Evolutionary conservation across 2,888 invertebrate species (phyloP), one percentile per base, ranked within the genome.

Genomic region (Onchidella celtica): DNA sequence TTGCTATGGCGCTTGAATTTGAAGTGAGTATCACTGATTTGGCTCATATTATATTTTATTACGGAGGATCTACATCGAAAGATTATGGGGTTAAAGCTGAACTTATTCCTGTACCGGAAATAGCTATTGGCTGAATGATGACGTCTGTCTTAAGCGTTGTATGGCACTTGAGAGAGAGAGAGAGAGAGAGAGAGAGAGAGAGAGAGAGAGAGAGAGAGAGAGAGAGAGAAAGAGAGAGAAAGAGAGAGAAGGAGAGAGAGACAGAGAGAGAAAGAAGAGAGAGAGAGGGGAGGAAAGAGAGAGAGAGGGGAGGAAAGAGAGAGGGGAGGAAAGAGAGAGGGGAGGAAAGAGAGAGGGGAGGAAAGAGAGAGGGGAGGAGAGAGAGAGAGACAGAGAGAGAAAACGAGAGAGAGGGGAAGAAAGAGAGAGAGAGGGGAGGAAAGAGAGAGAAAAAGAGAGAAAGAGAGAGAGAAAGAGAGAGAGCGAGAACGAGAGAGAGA

Each of bases 141-240:
- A n/a, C n/a, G n/a, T n/a, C n/a, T n/a, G n/a, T n/a, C n/a, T n/a
- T n/a, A n/a, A n/a, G n/a, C n/a, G n/a, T n/a, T n/a, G n/a, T n/a
- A n/a, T n/a, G n/a, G n/a, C n/a, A n/a, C n/a, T n/a, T 24, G 29
- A 70, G 70, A 40, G 40, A n/a, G 40, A 70, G 70, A 38, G 40
- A 38, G 40, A 70, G 70, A 70, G 40, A 29, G 55, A 72, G 27
- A 47, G 55, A 27, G 21, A 72, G 40, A 72, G 24, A 14, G 27
- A 47, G 47, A 29, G 32, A 27, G 24, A 47, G 55, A 47, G 21
- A 27, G 55, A 47, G 40, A 47, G 55, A 47, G 24, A 47, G 40
- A 40, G 24, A 29, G 21, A 55, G 21, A 40, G 34, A 32, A 47
- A 40, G 57, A 40, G 27, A 55, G 55, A 24, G 29, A 55, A 47